Evolutionary conservation across 2,888 invertebrate genomes (phyloP).

Genomic region (Plutella xylostella): DNA sequence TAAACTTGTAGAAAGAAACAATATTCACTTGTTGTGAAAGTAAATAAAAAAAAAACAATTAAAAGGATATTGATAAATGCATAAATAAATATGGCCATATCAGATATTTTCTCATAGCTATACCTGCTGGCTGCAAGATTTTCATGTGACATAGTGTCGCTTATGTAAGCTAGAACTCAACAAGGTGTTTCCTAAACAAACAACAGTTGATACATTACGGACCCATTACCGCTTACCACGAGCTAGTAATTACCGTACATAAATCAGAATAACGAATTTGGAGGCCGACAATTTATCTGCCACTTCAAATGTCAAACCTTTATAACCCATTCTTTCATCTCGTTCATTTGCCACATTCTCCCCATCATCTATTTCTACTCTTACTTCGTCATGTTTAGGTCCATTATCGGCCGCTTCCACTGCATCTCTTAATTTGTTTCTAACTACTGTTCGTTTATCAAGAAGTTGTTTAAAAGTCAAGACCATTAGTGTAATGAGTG

Average conservation of each 20-base stretch:
- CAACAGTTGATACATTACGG: background rate
- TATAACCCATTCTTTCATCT: constrained; percentile 57
- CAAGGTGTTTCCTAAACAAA: background rate
- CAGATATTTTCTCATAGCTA: too few relatives aligned
- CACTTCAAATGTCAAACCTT: constrained; percentile 55
- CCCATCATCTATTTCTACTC: background rate
- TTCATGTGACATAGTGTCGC: too few relatives aligned
- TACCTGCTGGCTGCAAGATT: too few relatives aligned
- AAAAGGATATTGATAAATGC: too few relatives aligned
- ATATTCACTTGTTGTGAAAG: too few relatives aligned
- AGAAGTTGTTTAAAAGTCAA: constrained; percentile 39
- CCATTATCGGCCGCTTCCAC: background rate
- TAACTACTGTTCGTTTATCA: constrained; percentile 4
- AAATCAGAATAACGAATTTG: constrained; percentile 55
- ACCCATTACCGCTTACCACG: background rate
- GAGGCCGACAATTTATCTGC: constrained; percentile 62
- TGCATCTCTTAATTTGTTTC: background rate
- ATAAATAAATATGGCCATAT: too few relatives aligned
- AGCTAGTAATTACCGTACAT: constrained; percentile 48
- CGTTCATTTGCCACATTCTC: constrained; percentile 7
- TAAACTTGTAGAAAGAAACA: too few relatives aligned
- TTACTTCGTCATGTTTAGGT: background rate
- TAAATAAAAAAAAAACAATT: background rate
- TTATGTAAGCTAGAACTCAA: too few relatives aligned
- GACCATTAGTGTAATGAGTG: constrained; percentile 67